Evolutionary conservation across 2,797 vertebrate species (phyloP).

Genomic region (Morus bassanus): DNA sequence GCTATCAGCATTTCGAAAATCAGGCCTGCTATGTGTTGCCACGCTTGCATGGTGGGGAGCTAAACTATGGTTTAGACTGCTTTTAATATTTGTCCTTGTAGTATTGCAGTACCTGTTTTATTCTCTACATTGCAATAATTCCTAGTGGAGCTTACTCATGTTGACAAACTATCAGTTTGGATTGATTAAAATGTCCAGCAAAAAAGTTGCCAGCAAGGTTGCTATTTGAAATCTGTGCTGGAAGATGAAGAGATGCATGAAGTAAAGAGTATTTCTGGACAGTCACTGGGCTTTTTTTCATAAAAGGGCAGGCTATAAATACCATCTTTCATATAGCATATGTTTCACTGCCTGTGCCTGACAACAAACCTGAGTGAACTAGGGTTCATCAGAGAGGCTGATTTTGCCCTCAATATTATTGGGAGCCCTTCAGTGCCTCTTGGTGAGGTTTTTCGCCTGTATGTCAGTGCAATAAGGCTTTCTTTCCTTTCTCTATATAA

Average conservation of each 20-base stretch:
- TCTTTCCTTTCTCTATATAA: not conserved
- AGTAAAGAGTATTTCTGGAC: conserved; percentile 5
- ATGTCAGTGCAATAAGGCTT: not conserved
- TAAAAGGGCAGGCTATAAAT: conserved; percentile 9
- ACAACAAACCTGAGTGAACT: not conserved
- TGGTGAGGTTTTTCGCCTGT: not conserved
- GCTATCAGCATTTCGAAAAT: not conserved
- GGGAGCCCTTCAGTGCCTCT: not conserved
- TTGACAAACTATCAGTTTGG: not conserved
- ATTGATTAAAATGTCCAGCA: not conserved
- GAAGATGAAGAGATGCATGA: not conserved
- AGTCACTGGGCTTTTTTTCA: not conserved
- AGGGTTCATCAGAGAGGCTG: not conserved
- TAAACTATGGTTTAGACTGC: not conserved
- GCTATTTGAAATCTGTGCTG: not conserved
- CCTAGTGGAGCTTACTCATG: not conserved
- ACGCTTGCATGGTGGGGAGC: not conserved
- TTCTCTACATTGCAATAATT: not conserved
- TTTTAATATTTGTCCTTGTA: not conserved
- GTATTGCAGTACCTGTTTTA: not conserved
- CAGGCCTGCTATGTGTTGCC: not conserved
- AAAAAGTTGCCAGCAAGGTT: not conserved
- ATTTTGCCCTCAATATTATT: not conserved
- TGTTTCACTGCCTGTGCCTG: not conserved
- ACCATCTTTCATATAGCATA: not conserved